These are phyloP conservation scores for Pammene aurita DNA, from an alignment of 2,888 invertebrate species.

Conservation along the genomic window DNA sequence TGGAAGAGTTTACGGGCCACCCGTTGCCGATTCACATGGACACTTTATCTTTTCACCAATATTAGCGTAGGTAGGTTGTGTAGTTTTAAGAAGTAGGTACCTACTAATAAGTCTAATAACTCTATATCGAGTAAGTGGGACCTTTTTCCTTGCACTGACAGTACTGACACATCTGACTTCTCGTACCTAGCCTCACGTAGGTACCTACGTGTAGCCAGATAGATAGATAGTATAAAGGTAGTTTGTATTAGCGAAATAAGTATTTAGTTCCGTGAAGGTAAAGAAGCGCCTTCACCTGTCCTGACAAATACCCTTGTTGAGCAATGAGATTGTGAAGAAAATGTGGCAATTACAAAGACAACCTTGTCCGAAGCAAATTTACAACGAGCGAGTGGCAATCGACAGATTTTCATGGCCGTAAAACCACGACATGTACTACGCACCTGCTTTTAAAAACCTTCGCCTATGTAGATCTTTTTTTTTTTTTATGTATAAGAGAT, in stretches of 20 bases:
- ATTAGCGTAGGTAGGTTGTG: no score
- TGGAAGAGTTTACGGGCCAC: no score
- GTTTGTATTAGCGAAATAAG: constrained; percentile 6
- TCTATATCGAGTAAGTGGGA: no score
- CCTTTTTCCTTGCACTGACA: no score
- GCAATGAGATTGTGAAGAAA: constrained; percentile 39
- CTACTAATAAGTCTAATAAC: no score
- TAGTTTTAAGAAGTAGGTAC: no score
- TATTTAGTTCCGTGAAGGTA: constrained; percentile 29
- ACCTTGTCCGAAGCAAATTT: constrained; percentile 34
- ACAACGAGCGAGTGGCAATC: constrained; percentile 29
- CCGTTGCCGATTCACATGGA: no score
- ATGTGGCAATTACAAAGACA: constrained; percentile 37
- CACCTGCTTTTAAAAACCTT: not conserved
- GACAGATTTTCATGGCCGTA: constrained; percentile 36
- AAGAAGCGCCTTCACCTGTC: constrained; percentile 33
- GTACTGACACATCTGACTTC: no score
- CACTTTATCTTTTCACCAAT: no score
- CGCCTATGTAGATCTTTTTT: not conserved
- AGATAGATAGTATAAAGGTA: no score
- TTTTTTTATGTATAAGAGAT: not conserved
- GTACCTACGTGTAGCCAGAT: not conserved
- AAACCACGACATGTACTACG: constrained; percentile 1
- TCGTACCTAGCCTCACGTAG: no score
- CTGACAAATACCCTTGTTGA: constrained; percentile 15